Conservation (phyloP, 92 coral and sea anemone species). For the Parazoanthus darwini region DNA sequence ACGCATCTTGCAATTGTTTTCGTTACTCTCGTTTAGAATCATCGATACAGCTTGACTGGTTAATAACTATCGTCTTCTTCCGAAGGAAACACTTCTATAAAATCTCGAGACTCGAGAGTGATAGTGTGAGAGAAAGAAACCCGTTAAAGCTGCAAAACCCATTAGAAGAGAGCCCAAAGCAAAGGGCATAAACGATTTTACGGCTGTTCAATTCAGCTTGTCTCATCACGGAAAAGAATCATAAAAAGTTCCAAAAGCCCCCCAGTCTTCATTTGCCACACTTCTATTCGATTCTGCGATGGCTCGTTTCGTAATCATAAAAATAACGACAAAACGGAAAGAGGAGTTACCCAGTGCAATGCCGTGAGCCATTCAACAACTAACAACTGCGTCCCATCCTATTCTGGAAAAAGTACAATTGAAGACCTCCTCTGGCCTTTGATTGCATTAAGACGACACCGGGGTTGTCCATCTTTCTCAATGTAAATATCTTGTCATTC, state of each 20-base stretch:
- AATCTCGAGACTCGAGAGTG: neutral
- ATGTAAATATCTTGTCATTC: neutral
- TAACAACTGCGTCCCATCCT: neutral
- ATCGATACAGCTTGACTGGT: neutral
- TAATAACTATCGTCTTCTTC: neutral
- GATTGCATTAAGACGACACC: neutral
- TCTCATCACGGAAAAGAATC: conserved; percentile 10
- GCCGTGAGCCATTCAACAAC: neutral
- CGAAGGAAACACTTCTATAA: neutral
- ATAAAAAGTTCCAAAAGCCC: neutral
- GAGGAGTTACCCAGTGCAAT: neutral
- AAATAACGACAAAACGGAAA: neutral
- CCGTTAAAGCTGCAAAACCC: conserved; percentile 15
- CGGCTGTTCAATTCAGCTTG: conserved; percentile 8
- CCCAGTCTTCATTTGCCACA: neutral
- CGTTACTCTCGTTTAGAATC: neutral
- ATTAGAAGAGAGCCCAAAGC: conserved; percentile 32
- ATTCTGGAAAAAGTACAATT: neutral
- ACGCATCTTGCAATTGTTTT: neutral
- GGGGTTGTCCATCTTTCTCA: neutral
- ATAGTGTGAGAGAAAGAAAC: neutral
- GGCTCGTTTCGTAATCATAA: neutral
- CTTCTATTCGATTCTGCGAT: neutral
- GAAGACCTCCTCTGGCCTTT: neutral
- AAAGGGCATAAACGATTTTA: conserved; percentile 18